Percentiles rank a stretch among this genome's conserved stretches.
Conservation (phyloP, 2,888 invertebrate genomes). For the Notocelia uddmanniana region DNA sequence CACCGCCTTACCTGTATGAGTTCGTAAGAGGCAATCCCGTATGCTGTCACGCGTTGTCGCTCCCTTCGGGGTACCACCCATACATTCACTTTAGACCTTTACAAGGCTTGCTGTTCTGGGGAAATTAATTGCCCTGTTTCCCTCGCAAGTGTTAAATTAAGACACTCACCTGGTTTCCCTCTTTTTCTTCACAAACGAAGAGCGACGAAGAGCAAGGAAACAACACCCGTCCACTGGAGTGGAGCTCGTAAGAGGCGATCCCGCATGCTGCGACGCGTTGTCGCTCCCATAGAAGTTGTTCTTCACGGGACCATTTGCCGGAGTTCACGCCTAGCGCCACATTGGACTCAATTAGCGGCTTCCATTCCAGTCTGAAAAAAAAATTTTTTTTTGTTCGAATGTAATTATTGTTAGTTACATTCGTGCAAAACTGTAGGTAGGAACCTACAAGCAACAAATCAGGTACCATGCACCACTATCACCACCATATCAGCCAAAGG, state of each 20-base stretch:
- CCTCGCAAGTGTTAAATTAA: background rate
- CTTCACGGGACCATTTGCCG: constrained; percentile 92
- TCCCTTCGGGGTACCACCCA: constrained; percentile 88
- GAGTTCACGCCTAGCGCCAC: constrained; percentile 85
- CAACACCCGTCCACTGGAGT: constrained; percentile 93
- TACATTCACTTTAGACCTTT: background rate
- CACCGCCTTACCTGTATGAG: constrained; percentile 92
- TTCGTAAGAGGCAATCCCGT: constrained; percentile 98
- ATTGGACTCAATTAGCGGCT: constrained; percentile 92
- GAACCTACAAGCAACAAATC: too few species aligned
- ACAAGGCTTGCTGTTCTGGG: background rate
- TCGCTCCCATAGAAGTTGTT: constrained; percentile 95
- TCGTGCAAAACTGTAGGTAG: too few species aligned
- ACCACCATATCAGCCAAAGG: too few species aligned
- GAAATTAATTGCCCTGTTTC: background rate
- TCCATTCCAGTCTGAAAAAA: constrained; percentile 89
- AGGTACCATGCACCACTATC: too few species aligned
- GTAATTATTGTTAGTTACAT: too few species aligned
- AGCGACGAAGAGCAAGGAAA: constrained; percentile 96
- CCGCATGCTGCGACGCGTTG: constrained; percentile 97
- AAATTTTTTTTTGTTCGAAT: background rate
- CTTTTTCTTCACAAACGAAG: constrained; percentile 89
- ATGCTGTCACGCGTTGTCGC: constrained; percentile 95
- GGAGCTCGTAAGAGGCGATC: constrained; percentile 96
- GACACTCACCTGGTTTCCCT: constrained; percentile 65